Evolutionary conservation across 2,113 vertebrate genomes (phyloP).

Genomic region (Acanthisitta chloris): DNA sequence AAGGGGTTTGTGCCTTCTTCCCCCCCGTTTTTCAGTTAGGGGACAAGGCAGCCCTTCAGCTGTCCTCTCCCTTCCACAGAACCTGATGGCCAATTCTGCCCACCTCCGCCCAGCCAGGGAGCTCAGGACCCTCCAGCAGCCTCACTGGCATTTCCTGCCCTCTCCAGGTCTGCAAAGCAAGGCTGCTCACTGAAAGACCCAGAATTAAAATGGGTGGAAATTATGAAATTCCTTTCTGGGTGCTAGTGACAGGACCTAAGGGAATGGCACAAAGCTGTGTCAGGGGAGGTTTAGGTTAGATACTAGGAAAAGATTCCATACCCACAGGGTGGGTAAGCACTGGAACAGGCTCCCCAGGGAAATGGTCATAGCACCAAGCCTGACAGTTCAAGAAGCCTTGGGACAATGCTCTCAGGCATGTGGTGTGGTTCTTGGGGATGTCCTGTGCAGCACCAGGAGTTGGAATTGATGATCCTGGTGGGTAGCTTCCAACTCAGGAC

Average conservation of each 20-base stretch:
- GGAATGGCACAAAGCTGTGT: neutral
- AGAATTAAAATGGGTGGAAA: neutral
- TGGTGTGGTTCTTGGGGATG: neutral
- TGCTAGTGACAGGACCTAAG: neutral
- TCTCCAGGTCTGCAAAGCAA: neutral
- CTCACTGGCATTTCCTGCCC: neutral
- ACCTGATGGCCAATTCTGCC: neutral
- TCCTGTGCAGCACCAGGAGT: neutral
- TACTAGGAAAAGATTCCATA: neutral
- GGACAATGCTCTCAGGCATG: neutral
- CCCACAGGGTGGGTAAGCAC: neutral
- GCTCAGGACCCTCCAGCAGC: neutral
- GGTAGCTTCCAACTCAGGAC: neutral
- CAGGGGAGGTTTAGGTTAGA: neutral
- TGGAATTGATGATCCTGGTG: neutral
- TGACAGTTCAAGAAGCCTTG: neutral
- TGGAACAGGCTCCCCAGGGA: neutral
- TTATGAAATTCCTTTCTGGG: accelerated
- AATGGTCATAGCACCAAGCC: neutral
- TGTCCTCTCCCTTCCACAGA: neutral
- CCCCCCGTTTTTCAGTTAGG: neutral
- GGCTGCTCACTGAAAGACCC: neutral
- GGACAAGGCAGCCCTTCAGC: neutral
- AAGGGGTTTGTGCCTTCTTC: neutral
- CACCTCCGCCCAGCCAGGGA: neutral